phyloP scores from a whole-genome alignment of 2,113 vertebrate species.

The Crypturellus undulatus region DNA sequence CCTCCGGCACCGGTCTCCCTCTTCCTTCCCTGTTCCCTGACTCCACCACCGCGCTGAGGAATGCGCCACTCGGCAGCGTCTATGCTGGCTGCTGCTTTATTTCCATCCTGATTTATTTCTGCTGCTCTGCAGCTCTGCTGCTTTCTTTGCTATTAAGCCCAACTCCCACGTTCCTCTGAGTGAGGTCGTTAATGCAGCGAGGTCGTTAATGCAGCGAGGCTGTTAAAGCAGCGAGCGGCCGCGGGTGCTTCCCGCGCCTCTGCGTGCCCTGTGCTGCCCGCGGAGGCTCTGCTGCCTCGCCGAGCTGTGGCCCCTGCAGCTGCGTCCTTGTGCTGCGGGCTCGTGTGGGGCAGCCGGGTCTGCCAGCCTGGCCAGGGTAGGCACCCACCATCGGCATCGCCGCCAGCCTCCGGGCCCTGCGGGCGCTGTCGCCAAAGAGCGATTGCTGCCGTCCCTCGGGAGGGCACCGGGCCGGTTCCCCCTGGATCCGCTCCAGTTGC shows the following conservation, averaged over 20 bases:
- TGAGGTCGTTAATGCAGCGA: constrained; percentile 27
- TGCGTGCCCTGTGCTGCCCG: not conserved
- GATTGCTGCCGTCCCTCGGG: not conserved
- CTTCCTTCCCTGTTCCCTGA: not conserved
- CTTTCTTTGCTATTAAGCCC: constrained; percentile 38
- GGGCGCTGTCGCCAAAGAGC: not conserved
- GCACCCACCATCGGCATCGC: too few relatives aligned
- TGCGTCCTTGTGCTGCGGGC: rapidly evolving
- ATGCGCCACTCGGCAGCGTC: not conserved
- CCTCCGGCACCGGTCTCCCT: rapidly evolving
- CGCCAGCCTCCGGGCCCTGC: not conserved
- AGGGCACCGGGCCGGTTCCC: not conserved
- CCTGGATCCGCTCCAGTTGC: not conserved
- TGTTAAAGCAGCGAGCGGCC: constrained; percentile 2
- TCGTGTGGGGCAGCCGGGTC: not conserved
- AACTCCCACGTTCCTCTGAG: constrained; percentile 15
- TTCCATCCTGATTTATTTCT: constrained; percentile 71
- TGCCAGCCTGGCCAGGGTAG: too few relatives aligned
- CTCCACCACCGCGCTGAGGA: not conserved
- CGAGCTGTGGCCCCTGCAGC: not conserved
- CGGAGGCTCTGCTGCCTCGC: not conserved
- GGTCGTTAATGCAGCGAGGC: constrained; percentile 29
- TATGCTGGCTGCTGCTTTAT: constrained; percentile 20
- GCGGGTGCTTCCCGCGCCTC: not conserved
- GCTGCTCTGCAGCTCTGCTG: constrained; percentile 69